These are phyloP conservation scores for Archivesica marissinica DNA, from an alignment of 1,140 invertebrate genomes.

Conservation along the genomic window DNA sequence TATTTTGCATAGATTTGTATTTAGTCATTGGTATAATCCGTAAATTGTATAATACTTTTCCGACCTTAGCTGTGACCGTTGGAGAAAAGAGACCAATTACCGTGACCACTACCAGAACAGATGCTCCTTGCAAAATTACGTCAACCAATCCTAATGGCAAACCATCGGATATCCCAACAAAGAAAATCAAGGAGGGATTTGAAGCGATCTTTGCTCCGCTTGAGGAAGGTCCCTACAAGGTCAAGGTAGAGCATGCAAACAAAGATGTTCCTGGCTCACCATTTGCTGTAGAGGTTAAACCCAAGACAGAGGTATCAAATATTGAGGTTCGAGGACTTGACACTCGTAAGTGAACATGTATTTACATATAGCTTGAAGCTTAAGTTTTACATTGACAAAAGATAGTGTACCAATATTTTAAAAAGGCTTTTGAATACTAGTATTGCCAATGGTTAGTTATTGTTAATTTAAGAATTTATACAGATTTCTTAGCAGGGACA, in stretches of 20 bases:
- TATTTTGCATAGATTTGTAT: no score
- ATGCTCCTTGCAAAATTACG: conserved; percentile 89
- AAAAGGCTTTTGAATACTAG: no score
- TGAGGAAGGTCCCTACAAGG: conserved; percentile 97
- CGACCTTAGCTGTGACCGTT: conserved; percentile 81
- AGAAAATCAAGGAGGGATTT: conserved; percentile 93
- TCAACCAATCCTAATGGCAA: conserved; percentile 84
- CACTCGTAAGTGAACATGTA: conserved; percentile 94
- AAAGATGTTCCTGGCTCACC: conserved; percentile 88
- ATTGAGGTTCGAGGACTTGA: conserved; percentile 94
- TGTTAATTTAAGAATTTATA: no score
- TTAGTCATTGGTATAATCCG: no score
- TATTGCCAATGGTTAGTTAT: no score
- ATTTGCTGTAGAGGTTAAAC: conserved; percentile 91
- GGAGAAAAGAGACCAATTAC: conserved; percentile 90
- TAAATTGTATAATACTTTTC: background rate
- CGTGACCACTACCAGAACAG: conserved; percentile 87
- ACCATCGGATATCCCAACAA: conserved; percentile 86
- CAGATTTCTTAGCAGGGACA: no score
- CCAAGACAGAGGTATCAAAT: conserved; percentile 92
- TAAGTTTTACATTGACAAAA: no score
- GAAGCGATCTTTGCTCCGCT: conserved; percentile 98
- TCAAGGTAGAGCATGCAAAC: conserved; percentile 87
- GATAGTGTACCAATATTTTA: no score
- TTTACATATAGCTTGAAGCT: no score